These are phyloP conservation scores for Barnardius zonarius DNA, from an alignment of 2,113 vertebrate species.

Conservation along the genomic window DNA sequence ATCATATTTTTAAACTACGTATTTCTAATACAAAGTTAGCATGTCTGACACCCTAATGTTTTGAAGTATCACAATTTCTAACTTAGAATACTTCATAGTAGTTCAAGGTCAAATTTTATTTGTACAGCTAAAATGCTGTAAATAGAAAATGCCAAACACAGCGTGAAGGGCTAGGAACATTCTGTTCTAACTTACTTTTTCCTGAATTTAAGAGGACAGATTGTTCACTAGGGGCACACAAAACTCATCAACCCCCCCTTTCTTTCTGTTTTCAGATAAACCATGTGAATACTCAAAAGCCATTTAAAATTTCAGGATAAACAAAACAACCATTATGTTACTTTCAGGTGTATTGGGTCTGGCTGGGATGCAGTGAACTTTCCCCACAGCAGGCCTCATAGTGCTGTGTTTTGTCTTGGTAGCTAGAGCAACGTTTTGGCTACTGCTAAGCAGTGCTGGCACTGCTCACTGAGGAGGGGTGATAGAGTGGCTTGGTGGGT, in stretches of 20 bases:
- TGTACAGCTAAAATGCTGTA: neutral
- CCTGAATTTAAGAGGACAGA: neutral
- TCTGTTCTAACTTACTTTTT: neutral
- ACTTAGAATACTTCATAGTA: fast-evolving
- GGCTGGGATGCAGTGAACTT: neutral
- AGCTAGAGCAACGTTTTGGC: neutral
- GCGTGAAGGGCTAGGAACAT: neutral
- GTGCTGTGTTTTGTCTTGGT: neutral
- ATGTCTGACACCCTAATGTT: neutral
- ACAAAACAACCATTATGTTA: neutral
- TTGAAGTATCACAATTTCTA: neutral
- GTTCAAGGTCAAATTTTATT: neutral
- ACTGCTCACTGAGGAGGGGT: neutral
- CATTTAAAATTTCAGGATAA: neutral
- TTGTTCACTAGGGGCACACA: neutral
- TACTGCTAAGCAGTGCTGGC: neutral
- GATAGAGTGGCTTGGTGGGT: neutral
- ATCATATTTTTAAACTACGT: neutral
- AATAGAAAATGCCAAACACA: neutral
- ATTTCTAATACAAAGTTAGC: neutral
- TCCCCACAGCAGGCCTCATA: fast-evolving
- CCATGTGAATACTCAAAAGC: neutral
- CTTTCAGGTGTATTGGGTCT: neutral
- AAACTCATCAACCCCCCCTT: neutral
- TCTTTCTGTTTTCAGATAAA: neutral